Base-by-base conservation (phyloP, 2,797 vertebrate genomes). In the Neoniphon sammara region DNA sequence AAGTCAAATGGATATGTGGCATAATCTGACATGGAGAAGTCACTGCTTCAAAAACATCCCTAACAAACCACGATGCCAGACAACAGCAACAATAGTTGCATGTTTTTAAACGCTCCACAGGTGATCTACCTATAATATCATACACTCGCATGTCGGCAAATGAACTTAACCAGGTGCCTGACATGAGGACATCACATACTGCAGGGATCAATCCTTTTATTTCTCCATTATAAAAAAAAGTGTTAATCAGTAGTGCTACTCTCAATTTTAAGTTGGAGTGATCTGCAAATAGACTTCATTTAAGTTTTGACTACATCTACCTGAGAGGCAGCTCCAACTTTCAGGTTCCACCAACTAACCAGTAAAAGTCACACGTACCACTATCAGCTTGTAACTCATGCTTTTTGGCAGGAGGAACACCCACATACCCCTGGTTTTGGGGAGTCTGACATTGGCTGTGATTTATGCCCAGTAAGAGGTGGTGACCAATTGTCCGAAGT, bases 1-100 rank as follows among this genome's bases (percentile, higher is more conserved):
- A 95, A 94, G 93, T 95, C 94, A 94, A 94, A 94, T 94, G 91
- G 91, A 93, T 93, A 85, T 93, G 93, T 94, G 93, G 94, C 92
- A 94, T 95, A 94, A 94, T 94, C 93, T 94, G 94, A 94, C 93
- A 94, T 79, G 89, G 86, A 77, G 87, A 27, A 91, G 90, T 90
- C 88, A 84, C 90, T 75, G 91, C 91, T 93, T 94, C 91, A 93
- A 90, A 94, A 94, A 93, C 92, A 93, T 89, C 89, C 80, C 83
- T 91, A 93, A 94, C 91, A 94, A 93, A 91, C 88, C 91, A 73
- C 78, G 30, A 74, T 79, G 86, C 81, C 85, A 86, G 88, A 91
- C 87, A 84, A 70, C 86, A 81, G 81, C 71, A 63, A 87, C 85
- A 77, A 83, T 62, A 81, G 85, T 62, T 87, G 88, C 75, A 77